phyloP scores from a whole-genome alignment of 2,888 invertebrate species.

The Dolichomitus sp. region DNA sequence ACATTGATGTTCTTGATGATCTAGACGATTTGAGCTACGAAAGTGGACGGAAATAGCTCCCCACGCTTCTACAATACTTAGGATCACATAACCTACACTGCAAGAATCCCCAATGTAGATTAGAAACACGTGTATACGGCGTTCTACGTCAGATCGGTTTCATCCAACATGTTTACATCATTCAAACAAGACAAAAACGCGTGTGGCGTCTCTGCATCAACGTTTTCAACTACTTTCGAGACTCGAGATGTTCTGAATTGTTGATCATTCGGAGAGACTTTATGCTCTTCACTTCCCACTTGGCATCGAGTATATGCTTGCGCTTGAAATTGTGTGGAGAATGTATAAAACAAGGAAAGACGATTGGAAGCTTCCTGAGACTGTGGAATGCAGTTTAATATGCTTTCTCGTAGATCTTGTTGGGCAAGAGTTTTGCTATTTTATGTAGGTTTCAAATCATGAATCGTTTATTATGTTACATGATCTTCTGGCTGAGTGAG shows the following conservation, averaged over 20 bases:
- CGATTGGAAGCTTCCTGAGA: not conserved
- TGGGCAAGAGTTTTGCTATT: not conserved
- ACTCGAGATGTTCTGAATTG: conserved; percentile 22
- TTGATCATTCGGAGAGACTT: conserved; percentile 47
- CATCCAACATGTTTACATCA: conserved; percentile 15
- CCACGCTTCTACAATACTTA: not conserved
- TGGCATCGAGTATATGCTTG: not conserved
- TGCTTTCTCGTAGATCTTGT: not conserved
- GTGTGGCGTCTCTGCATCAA: not conserved
- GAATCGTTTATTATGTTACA: conserved; percentile 10
- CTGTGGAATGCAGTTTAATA: conserved; percentile 12
- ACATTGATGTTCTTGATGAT: conserved; percentile 1
- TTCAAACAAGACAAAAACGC: conserved; percentile 38
- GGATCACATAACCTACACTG: not conserved
- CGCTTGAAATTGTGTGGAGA: not conserved
- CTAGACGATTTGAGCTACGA: not conserved
- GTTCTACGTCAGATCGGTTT: conserved; percentile 3
- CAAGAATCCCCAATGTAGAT: not conserved
- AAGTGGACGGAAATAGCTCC: not conserved
- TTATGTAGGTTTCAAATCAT: conserved; percentile 8
- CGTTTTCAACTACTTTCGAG: conserved; percentile 15
- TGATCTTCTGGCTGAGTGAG: not conserved
- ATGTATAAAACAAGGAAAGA: not conserved
- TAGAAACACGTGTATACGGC: not conserved
- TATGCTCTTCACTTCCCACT: not conserved